phyloP scores from a whole-genome alignment of 2,797 vertebrate species.

The Sebastes kiyomatsui region DNA sequence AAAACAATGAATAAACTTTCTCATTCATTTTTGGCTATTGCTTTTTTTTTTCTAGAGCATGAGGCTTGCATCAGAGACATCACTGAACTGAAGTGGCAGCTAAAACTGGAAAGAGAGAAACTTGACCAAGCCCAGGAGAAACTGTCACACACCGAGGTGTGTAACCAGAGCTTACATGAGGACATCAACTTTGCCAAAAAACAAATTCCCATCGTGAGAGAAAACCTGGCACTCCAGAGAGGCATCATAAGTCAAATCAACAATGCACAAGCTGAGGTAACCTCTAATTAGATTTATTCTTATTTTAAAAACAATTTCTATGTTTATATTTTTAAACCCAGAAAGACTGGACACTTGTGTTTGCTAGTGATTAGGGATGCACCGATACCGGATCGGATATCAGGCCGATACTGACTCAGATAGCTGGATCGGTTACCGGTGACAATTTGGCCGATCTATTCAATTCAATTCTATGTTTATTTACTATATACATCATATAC shows the following conservation, averaged over 20 bases:
- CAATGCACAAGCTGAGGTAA: slow-evolving; percentile 59
- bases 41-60: slow-evolving; percentile 50
- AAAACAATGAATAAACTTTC: neutral
- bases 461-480: too few relatives aligned
- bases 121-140: slow-evolving; percentile 59
- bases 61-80: slow-evolving; percentile 74
- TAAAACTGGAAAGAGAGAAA: slow-evolving; percentile 67
- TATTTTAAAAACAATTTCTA: neutral
- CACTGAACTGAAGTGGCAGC: slow-evolving; percentile 75
- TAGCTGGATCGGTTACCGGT: too few relatives aligned
- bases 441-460: too few relatives aligned
- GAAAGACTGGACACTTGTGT: neutral
- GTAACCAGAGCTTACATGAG: slow-evolving; percentile 69
- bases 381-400: neutral
- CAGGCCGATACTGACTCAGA: too few relatives aligned
- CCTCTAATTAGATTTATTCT: neutral
- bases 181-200: slow-evolving; percentile 78
- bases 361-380: neutral
- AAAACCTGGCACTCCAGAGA: slow-evolving; percentile 55
- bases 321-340: neutral
- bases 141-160: slow-evolving; percentile 54
- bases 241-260: slow-evolving; percentile 45
- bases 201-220: slow-evolving; percentile 79
- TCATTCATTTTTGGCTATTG: neutral
- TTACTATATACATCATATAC: neutral